phyloP scores from a whole-genome alignment of 2,888 invertebrate species.

The Muscina levida region DNA sequence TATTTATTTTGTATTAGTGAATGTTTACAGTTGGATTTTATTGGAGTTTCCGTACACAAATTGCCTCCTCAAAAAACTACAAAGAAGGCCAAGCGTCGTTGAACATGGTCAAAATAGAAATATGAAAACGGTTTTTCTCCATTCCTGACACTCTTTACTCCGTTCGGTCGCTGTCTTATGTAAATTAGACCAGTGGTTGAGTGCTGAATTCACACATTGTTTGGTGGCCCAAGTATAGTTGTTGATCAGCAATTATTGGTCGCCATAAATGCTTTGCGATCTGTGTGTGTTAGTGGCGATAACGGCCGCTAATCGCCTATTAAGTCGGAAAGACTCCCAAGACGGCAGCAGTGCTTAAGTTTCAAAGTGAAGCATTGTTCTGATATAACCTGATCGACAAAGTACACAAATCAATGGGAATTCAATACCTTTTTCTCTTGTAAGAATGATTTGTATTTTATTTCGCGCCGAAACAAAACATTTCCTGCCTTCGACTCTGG shows the following conservation, averaged over 20 bases:
- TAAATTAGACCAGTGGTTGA: constrained; percentile 21
- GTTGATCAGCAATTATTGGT: constrained; percentile 9
- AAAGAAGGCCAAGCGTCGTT: constrained; percentile 19
- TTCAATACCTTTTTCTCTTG: too few species aligned
- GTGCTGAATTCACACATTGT: constrained; percentile 4
- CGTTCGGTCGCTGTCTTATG: constrained; percentile 17
- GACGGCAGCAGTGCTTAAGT: background rate
- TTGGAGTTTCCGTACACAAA: constrained; percentile 36
- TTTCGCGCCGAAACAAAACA: too few species aligned
- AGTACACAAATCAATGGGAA: background rate
- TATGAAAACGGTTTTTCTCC: constrained; percentile 15
- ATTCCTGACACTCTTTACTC: constrained; percentile 13
- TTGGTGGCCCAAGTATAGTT: constrained; percentile 9
- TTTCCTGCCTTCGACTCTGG: background rate
- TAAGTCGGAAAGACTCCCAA: background rate
- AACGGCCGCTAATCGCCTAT: background rate
- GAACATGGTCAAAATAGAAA: constrained; percentile 20
- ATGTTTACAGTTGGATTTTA: constrained; percentile 32
- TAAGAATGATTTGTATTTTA: too few species aligned
- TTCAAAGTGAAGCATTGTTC: constrained; percentile 27
- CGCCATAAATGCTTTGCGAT: too few species aligned
- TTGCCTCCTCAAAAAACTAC: constrained; percentile 10
- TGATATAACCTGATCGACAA: constrained; percentile 40
- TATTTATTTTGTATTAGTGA: constrained; percentile 22
- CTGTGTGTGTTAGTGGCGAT: constrained; percentile 15